A percentile compares a stretch with the other conserved stretches of the same genome.
phyloP scores from a whole-genome alignment of 2,797 vertebrate genomes.

The Lagocephalus sceleratus region DNA sequence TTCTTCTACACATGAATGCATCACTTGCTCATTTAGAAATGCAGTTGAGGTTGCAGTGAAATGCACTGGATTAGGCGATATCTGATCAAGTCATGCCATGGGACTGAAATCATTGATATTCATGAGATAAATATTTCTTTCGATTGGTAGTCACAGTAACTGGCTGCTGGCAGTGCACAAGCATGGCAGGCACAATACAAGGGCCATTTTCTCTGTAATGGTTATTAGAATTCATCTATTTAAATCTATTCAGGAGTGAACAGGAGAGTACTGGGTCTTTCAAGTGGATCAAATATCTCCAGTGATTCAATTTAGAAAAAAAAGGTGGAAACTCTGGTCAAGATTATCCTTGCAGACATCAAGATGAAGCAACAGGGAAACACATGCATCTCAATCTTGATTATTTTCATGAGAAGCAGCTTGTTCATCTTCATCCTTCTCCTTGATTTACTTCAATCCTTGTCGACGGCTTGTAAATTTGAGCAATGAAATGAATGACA shows the following conservation, averaged over 20 bases:
- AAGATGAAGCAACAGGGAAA: constrained; percentile 43
- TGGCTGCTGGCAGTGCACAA: constrained; percentile 38
- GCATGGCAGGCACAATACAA: constrained; percentile 43
- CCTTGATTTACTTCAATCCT: constrained; percentile 1
- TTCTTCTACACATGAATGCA: constrained; percentile 26
- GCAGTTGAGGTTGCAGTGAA: constrained; percentile 41
- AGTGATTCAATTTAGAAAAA: constrained; percentile 37
- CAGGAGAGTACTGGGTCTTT: constrained; percentile 56
- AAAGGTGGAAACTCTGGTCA: constrained; percentile 41
- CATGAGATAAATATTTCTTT: constrained; percentile 69
- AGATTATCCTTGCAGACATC: constrained; percentile 11
- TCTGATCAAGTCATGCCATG: constrained; percentile 56
- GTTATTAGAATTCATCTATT: constrained; percentile 72
- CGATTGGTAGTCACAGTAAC: constrained; percentile 61
- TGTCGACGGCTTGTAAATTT: constrained; percentile 7
- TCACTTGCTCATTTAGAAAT: constrained; percentile 41
- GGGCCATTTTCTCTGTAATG: constrained; percentile 55
- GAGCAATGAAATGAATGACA: constrained; percentile 2
- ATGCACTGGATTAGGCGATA: constrained; percentile 29
- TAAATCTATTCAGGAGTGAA: constrained; percentile 63
- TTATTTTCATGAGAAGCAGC: constrained; percentile 7
- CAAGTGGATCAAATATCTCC: constrained; percentile 66
- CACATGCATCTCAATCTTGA: constrained; percentile 30
- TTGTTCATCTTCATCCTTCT: not conserved
- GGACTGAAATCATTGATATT: constrained; percentile 62